A percentile compares a stretch with the other conserved stretches of the same genome.
Conservation (phyloP, 2,797 vertebrate genomes). For the Cossypha dichroa region DNA sequence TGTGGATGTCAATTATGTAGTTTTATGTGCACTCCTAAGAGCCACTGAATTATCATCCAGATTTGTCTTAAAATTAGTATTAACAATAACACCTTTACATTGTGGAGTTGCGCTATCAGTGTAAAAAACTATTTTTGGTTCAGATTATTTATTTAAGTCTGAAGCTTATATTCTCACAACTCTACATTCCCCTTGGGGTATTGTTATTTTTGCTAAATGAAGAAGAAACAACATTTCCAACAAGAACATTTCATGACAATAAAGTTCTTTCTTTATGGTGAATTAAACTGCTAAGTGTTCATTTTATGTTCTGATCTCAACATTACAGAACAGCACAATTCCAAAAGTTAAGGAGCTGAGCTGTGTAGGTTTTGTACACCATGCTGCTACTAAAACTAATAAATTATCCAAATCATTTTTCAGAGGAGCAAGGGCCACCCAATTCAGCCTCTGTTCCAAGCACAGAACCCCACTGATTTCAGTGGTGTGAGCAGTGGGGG, state of each 20-base stretch:
- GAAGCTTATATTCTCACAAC: not conserved
- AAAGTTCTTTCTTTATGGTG: constrained; percentile 64
- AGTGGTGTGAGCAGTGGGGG: not conserved
- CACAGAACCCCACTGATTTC: not conserved
- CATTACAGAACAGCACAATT: constrained; percentile 25
- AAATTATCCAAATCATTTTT: not conserved
- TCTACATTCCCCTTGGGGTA: constrained; percentile 31
- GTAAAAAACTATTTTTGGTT: constrained; percentile 1
- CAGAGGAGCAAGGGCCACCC: not conserved
- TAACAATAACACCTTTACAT: not conserved
- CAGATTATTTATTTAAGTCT: constrained; percentile 53
- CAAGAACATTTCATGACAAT: constrained; percentile 54
- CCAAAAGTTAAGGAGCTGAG: constrained; percentile 18
- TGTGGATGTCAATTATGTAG: not conserved
- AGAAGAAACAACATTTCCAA: constrained; percentile 61
- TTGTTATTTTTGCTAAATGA: constrained; percentile 69
- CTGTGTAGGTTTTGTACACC: not conserved
- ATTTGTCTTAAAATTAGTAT: not conserved
- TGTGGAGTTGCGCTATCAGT: not conserved
- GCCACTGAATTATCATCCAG: not conserved
- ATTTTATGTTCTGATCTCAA: constrained; percentile 45
- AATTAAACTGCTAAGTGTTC: constrained; percentile 65
- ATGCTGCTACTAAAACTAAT: not conserved
- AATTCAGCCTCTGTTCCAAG: not conserved
- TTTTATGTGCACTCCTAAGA: not conserved